Conservation (phyloP, 2,797 vertebrate genomes). For the Astyanax mexicanus region DNA sequence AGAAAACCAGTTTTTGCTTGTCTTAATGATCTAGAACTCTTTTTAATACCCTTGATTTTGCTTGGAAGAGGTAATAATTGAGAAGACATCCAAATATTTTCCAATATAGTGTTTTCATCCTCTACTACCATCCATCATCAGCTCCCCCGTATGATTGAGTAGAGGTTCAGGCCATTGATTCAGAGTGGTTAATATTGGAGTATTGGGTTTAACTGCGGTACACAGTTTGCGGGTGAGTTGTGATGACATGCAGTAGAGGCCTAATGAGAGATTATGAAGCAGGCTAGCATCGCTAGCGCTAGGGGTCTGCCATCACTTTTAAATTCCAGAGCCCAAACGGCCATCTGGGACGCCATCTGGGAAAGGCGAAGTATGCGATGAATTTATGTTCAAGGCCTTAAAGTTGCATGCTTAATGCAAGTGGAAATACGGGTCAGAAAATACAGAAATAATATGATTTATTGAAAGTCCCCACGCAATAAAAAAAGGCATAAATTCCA, state of each 20-base stretch:
- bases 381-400: constrained; percentile 1
- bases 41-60: too few relatives aligned
- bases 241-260: constrained; percentile 1
- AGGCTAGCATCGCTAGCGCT: background rate
- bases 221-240: background rate
- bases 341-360: constrained; percentile 14
- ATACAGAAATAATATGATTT: background rate
- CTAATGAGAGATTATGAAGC: constrained; percentile 17
- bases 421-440: background rate
- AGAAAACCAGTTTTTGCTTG: too few relatives aligned
- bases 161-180: background rate
- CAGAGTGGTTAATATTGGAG: background rate
- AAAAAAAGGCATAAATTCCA: background rate
- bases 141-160: background rate
- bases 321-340: background rate
- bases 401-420: background rate
- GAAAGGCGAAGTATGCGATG: background rate
- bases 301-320: constrained; percentile 8
- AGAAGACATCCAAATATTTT: too few relatives aligned
- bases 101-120: too few relatives aligned
- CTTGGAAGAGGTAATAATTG: too few relatives aligned
- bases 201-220: constrained; percentile 5
- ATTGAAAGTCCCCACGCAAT: background rate
- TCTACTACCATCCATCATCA: background rate
- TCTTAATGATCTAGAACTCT: too few relatives aligned